A percentile compares a stretch with the other conserved stretches of the same genome.
These are phyloP conservation scores for Drosophila parthenogenetica DNA, from an alignment of 2,888 invertebrate species.

Conservation along the genomic window DNA sequence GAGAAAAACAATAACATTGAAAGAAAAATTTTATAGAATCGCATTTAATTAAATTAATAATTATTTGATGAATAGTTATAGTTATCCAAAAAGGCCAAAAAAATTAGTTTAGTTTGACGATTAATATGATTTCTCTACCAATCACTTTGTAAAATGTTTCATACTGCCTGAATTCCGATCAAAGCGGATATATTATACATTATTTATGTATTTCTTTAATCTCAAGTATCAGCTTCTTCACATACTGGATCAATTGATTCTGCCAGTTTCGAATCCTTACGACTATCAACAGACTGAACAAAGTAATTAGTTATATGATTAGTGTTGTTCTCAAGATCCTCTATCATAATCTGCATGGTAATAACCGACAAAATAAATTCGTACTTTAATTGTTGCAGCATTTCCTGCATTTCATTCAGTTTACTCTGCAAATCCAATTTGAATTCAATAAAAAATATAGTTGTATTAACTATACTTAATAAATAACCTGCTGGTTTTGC, in stretches of 20 bases:
- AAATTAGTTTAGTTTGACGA: too few species aligned
- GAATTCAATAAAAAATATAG: background rate
- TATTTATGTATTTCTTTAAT: too few species aligned
- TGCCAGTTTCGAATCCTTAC: background rate
- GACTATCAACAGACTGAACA: background rate
- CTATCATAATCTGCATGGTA: slow-evolving; percentile 9
- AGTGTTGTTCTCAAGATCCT: slow-evolving; percentile 14
- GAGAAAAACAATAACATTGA: too few species aligned
- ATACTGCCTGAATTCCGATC: too few species aligned
- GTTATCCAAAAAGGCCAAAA: too few species aligned
- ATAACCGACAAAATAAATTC: background rate
- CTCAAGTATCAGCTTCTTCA: too few species aligned
- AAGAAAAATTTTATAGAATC: too few species aligned
- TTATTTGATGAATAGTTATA: too few species aligned
- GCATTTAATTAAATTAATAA: too few species aligned
- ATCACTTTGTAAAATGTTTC: too few species aligned
- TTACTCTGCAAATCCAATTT: slow-evolving; percentile 10
- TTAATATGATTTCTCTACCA: too few species aligned
- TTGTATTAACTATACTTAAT: background rate
- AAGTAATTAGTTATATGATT: slow-evolving; percentile 15
- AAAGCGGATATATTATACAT: too few species aligned
- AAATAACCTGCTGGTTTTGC: slow-evolving; percentile 17
- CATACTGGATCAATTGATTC: background rate
- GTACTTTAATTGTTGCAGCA: slow-evolving; percentile 3
- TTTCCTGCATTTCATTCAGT: background rate